phyloP scores from a whole-genome alignment of 2,797 vertebrate genomes.

The Melanogrammus aeglefinus region DNA sequence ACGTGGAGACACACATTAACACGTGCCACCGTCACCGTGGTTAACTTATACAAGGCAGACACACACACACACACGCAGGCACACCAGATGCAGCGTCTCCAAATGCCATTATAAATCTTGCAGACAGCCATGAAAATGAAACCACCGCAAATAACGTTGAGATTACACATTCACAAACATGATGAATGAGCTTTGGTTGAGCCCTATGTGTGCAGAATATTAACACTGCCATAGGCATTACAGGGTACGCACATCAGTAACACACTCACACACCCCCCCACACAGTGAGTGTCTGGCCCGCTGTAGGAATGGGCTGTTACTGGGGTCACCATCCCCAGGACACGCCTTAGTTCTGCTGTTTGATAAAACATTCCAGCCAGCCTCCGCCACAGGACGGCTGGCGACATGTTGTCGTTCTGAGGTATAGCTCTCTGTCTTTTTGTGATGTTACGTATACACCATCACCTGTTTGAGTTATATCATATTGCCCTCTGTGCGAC shows the following conservation, averaged over 20 bases:
- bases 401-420: constrained; percentile 9
- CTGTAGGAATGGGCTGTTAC: constrained; percentile 33
- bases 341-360: constrained; percentile 22
- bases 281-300: constrained; percentile 22
- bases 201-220: constrained; percentile 73
- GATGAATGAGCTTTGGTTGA: constrained; percentile 74
- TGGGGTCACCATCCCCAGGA: constrained; percentile 33
- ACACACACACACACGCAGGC: constrained; percentile 20
- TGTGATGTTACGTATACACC: background rate
- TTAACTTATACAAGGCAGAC: constrained; percentile 38
- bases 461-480: background rate
- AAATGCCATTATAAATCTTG: constrained; percentile 77
- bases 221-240: constrained; percentile 61
- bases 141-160: constrained; percentile 74
- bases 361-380: constrained; percentile 24
- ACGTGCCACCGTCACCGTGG: constrained; percentile 49
- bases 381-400: constrained; percentile 9
- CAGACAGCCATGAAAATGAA: constrained; percentile 80
- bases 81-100: constrained; percentile 46
- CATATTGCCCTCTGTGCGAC: background rate
- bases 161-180: constrained; percentile 82
- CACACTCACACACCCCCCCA: background rate
- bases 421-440: background rate
- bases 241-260: constrained; percentile 52
- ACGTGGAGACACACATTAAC: constrained; percentile 62